phyloP scores from a whole-genome alignment of 2,797 vertebrate species.

The Halcyon smyrnensis region DNA sequence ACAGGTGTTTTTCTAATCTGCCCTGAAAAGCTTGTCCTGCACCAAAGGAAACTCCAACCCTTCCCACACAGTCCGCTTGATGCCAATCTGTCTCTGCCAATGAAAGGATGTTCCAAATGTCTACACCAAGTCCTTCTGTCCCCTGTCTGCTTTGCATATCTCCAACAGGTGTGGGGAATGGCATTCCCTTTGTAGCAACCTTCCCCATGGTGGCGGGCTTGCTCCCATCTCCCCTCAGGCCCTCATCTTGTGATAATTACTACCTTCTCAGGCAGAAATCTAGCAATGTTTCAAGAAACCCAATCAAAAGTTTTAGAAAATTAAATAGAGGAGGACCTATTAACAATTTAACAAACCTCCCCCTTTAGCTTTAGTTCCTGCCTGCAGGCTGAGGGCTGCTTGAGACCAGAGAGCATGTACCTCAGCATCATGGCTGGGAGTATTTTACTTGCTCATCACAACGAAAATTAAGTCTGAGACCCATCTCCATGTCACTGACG shows the following conservation, averaged over 20 bases:
- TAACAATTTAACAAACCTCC: neutral
- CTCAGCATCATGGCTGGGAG: neutral
- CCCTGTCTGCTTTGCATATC: neutral
- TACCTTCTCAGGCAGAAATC: neutral
- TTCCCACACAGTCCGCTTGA: neutral
- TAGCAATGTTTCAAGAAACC: neutral
- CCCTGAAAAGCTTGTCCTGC: neutral
- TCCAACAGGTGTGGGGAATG: neutral
- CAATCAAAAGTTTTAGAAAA: neutral
- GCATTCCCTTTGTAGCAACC: neutral
- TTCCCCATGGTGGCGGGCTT: neutral
- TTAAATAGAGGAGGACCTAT: neutral
- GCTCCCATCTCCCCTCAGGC: neutral
- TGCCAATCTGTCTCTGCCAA: neutral
- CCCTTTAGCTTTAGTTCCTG: neutral
- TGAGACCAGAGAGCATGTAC: neutral
- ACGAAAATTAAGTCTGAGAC: neutral
- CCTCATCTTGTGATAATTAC: neutral
- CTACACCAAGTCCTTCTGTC: rapidly evolving
- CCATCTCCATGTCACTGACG: neutral
- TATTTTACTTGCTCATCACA: neutral
- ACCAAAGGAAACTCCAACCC: neutral
- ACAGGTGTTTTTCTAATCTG: neutral
- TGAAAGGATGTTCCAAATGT: neutral
- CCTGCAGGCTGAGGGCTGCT: neutral